phyloP scores from a whole-genome alignment of 2,888 invertebrate species.

The Zhuqinia jingwanae region DNA sequence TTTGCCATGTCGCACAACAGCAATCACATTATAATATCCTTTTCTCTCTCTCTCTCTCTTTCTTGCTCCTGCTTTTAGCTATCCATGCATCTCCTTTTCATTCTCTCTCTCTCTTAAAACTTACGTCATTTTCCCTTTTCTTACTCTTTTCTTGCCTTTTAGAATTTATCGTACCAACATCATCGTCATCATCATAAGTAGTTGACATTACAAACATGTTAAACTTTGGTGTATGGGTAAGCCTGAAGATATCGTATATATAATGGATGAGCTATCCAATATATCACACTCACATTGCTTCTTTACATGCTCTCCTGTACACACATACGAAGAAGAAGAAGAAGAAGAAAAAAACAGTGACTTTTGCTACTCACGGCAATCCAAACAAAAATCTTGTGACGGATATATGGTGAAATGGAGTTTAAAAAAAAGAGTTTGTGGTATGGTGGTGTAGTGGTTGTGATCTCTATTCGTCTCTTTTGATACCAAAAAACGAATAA shows the following conservation, averaged over 20 bases:
- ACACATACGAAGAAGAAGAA: slow-evolving; percentile 25
- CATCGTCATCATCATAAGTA: slow-evolving; percentile 39
- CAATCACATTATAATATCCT: slow-evolving; percentile 67
- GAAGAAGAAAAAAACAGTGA: slow-evolving; percentile 60
- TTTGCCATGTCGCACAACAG: slow-evolving; percentile 63
- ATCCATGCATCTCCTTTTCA: slow-evolving; percentile 40
- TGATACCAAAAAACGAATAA: slow-evolving; percentile 63
- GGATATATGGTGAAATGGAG: slow-evolving; percentile 38
- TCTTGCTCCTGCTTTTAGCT: background rate
- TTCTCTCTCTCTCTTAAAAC: no score
- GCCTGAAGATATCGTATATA: background rate
- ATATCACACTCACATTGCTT: slow-evolving; percentile 41
- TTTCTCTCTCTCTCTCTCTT: slow-evolving; percentile 44
- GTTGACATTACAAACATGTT: slow-evolving; percentile 66
- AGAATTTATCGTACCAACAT: slow-evolving; percentile 57
- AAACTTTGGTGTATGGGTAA: slow-evolving; percentile 8
- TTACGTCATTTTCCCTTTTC: slow-evolving; percentile 49
- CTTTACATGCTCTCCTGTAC: slow-evolving; percentile 30
- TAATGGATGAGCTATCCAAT: background rate
- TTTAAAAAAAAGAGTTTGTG: slow-evolving; percentile 37
- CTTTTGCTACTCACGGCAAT: slow-evolving; percentile 58
- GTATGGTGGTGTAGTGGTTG: slow-evolving; percentile 27
- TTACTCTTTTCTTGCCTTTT: slow-evolving; percentile 40
- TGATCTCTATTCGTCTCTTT: slow-evolving; percentile 64
- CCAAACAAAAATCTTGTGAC: slow-evolving; percentile 61